phyloP scores from a whole-genome alignment of 2,888 invertebrate species.

The Leptopilina myrica region DNA sequence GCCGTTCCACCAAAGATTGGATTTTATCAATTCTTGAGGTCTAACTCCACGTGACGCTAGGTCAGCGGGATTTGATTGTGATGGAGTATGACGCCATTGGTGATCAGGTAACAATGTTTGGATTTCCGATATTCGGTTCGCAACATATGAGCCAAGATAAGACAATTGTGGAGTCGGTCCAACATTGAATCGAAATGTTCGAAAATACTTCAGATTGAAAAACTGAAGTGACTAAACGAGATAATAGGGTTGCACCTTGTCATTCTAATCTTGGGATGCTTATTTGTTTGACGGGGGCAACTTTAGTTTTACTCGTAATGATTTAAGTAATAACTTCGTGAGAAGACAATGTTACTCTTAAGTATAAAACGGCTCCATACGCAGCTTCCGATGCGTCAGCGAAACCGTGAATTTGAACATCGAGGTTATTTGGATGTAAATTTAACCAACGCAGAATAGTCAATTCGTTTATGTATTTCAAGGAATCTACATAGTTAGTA shows the following conservation, averaged over 20 bases:
- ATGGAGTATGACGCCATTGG: background rate
- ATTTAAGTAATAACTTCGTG: background rate
- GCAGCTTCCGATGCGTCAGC: slow-evolving; percentile 41
- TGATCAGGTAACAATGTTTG: background rate
- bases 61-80: slow-evolving; percentile 37
- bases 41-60: slow-evolving; percentile 1
- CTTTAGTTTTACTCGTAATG: slow-evolving; percentile 24
- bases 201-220: background rate
- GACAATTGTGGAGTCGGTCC: slow-evolving; percentile 43
- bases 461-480: slow-evolving; percentile 17
- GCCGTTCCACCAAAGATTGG: slow-evolving; percentile 14
- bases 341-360: background rate
- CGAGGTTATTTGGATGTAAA: background rate
- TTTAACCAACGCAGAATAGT: slow-evolving; percentile 43
- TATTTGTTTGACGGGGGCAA: slow-evolving; percentile 34
- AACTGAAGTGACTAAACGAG: slow-evolving; percentile 4
- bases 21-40: background rate
- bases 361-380: slow-evolving; percentile 39
- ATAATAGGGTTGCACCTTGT: slow-evolving; percentile 21
- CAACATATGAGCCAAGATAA: slow-evolving; percentile 36
- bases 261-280: slow-evolving; percentile 43
- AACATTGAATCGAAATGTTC: slow-evolving; percentile 24
- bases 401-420: slow-evolving; percentile 19
- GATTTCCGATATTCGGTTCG: background rate
- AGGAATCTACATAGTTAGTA: background rate